These are phyloP conservation scores for Orthosia incerta DNA, from an alignment of 2,888 invertebrate genomes.

Conservation along the genomic window DNA sequence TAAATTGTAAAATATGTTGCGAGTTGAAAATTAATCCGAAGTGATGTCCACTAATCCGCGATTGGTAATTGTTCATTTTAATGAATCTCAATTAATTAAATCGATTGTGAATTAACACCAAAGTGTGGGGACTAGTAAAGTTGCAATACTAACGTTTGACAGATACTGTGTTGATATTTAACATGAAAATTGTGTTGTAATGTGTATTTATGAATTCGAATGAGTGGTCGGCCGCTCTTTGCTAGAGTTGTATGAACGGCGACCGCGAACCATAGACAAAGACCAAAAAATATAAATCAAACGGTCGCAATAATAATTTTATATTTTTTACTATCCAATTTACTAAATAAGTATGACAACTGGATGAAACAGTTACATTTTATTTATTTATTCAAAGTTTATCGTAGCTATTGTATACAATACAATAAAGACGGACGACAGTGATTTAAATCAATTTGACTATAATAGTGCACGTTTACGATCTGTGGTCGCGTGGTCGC, in stretches of 20 bases:
- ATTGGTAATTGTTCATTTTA: conserved; percentile 65
- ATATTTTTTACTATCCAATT: conserved; percentile 5
- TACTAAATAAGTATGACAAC: conserved; percentile 34
- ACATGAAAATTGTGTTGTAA: conserved; percentile 53
- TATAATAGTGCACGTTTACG: not conserved
- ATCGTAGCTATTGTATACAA: conserved; percentile 23
- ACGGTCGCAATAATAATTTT: not conserved
- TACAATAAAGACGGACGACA: conserved; percentile 16
- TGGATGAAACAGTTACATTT: conserved; percentile 19
- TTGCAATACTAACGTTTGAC: conserved; percentile 64
- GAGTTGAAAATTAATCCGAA: conserved; percentile 56
- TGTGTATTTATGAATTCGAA: conserved; percentile 59
- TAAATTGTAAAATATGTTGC: conserved; percentile 55
- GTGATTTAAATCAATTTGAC: conserved; percentile 15
- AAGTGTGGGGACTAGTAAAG: conserved; percentile 55
- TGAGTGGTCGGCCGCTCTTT: conserved; percentile 44
- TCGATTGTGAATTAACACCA: conserved; percentile 62
- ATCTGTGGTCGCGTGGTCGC: conserved; percentile 16
- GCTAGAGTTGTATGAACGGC: conserved; percentile 37
- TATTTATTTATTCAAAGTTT: conserved; percentile 21
- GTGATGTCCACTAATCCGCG: conserved; percentile 59
- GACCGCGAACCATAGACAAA: conserved; percentile 18
- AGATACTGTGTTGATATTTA: conserved; percentile 60
- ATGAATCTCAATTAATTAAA: conserved; percentile 65
- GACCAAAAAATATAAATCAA: conserved; percentile 1